Conservation (phyloP, 2,888 invertebrate genomes). For the Epinotia brunnichana region DNA sequence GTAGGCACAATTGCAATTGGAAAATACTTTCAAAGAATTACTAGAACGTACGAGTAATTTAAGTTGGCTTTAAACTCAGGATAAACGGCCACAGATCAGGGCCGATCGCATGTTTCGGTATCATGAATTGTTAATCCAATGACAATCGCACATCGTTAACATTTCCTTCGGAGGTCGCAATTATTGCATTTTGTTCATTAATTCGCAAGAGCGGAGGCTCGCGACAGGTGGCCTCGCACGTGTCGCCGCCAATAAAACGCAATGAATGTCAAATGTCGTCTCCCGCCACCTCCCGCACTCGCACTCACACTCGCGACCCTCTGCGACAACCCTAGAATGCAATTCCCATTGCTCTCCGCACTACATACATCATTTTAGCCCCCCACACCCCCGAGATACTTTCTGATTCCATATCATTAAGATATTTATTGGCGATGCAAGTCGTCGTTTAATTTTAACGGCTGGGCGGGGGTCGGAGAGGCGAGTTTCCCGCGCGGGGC, state of each 20-base stretch:
- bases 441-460: conserved; percentile 67
- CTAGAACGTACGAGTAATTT: conserved; percentile 10
- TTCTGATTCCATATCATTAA: conserved; percentile 83
- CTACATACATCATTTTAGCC: conserved; percentile 62
- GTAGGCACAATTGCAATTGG: conserved; percentile 17
- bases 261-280: conserved; percentile 81
- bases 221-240: conserved; percentile 82
- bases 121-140: conserved; percentile 43
- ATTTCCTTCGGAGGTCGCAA: conserved; percentile 41
- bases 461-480: conserved; percentile 63
- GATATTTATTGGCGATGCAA: conserved; percentile 77
- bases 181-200: conserved; percentile 55
- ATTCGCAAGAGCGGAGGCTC: conserved; percentile 71
- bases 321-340: conserved; percentile 54
- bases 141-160: conserved; percentile 43
- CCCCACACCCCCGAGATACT: conserved; percentile 67
- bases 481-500: conserved; percentile 60
- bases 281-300: conserved; percentile 49
- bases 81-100: conserved; percentile 24
- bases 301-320: conserved; percentile 53
- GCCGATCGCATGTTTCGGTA: conserved; percentile 38
- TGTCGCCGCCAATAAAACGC: conserved; percentile 79
- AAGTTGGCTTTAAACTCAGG: conserved; percentile 20
- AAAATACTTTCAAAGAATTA: not conserved
- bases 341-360: conserved; percentile 53